A percentile compares a stretch with the other conserved stretches of the same genome.
These are phyloP conservation scores for Amphimallon solstitiale DNA, from an alignment of 2,888 invertebrate species.

Conservation along the genomic window DNA sequence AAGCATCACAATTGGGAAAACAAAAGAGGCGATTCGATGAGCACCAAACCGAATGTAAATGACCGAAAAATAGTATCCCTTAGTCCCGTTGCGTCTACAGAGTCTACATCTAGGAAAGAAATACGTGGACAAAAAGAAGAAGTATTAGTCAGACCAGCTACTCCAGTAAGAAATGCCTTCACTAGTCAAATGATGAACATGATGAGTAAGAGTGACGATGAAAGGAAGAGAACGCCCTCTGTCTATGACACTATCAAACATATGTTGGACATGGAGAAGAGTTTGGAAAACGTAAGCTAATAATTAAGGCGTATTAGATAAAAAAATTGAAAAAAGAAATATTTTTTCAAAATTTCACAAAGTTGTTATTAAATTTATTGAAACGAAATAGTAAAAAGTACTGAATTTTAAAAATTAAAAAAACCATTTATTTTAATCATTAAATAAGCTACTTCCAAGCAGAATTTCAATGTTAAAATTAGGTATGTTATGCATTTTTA, in stretches of 20 bases:
- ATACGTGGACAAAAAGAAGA: conserved; percentile 70
- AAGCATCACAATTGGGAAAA: conserved; percentile 64
- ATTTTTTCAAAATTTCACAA: background rate
- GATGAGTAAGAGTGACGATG: conserved; percentile 57
- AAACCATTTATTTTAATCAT: too few relatives aligned
- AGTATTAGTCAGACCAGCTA: conserved; percentile 70
- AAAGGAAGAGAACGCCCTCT: conserved; percentile 61
- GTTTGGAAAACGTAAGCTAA: conserved; percentile 66
- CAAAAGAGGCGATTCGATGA: conserved; percentile 56
- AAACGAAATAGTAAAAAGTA: too few relatives aligned
- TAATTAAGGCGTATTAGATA: background rate
- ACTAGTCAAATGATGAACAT: conserved; percentile 67
- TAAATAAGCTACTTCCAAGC: too few relatives aligned
- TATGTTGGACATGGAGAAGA: conserved; percentile 67
- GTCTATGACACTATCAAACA: conserved; percentile 69
- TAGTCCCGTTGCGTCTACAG: conserved; percentile 40
- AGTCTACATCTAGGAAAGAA: conserved; percentile 48
- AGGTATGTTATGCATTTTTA: too few relatives aligned
- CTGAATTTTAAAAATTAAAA: too few relatives aligned
- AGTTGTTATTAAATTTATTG: too few relatives aligned
- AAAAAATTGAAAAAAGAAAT: background rate
- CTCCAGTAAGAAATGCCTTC: conserved; percentile 66
- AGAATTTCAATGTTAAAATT: too few relatives aligned
- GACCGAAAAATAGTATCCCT: conserved; percentile 11
- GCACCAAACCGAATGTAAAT: conserved; percentile 20